A percentile compares a stretch with the other conserved stretches of the same genome.
phyloP scores from a whole-genome alignment of 2,888 invertebrate species.

The Synergus itoensis region DNA sequence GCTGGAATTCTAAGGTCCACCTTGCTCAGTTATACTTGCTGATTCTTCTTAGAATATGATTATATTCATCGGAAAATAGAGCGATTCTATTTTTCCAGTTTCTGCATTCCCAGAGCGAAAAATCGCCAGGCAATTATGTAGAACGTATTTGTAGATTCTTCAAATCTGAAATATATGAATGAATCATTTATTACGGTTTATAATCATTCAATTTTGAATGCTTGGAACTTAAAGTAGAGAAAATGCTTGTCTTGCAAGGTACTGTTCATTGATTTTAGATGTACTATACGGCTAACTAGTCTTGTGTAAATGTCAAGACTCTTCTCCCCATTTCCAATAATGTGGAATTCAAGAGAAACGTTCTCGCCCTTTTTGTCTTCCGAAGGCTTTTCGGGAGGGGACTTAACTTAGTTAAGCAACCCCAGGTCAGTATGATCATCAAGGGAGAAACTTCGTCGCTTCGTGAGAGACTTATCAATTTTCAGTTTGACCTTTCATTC shows the following conservation, averaged over 20 bases:
- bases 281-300: neutral
- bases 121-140: neutral
- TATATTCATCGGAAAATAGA: conserved; percentile 1
- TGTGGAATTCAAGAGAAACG: conserved; percentile 10
- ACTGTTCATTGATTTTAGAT: neutral
- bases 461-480: conserved; percentile 4
- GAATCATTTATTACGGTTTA: neutral
- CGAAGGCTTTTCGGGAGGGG: conserved; percentile 20
- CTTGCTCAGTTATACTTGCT: conserved; percentile 4
- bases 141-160: neutral
- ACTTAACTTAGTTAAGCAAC: conserved; percentile 34
- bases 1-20: neutral
- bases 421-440: conserved; percentile 35
- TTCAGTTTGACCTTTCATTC: neutral
- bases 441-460: conserved; percentile 20
- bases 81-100: neutral
- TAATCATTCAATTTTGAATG: neutral
- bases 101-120: neutral
- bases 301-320: conserved; percentile 13
- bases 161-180: neutral
- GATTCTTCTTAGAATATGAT: conserved; percentile 20
- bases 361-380: conserved; percentile 32
- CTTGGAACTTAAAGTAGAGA: neutral
- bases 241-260: neutral
- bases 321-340: conserved; percentile 27